phyloP scores from a whole-genome alignment of 2,888 invertebrate species.

The Phortica okadai region DNA sequence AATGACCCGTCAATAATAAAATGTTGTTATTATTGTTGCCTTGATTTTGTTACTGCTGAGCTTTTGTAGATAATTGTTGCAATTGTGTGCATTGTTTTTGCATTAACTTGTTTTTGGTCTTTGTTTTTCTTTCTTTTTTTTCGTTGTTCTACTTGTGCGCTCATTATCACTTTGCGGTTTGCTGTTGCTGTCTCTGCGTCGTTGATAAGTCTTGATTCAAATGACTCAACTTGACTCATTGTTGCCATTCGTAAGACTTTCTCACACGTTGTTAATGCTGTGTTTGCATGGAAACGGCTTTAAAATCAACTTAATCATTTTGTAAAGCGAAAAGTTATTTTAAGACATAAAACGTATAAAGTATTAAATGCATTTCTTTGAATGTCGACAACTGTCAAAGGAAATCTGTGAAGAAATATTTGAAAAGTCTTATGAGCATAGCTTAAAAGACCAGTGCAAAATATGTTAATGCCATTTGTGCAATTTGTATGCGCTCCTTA shows the following conservation, averaged over 20 bases:
- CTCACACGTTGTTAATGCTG: neutral
- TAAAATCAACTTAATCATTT: neutral
- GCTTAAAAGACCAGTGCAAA: no score
- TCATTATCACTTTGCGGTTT: slow-evolving; percentile 25
- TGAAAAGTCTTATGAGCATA: neutral
- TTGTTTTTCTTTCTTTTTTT: neutral
- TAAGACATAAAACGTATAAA: neutral
- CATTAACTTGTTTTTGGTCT: neutral
- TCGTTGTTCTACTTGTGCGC: neutral
- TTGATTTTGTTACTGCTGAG: neutral
- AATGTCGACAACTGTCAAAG: slow-evolving; percentile 20
- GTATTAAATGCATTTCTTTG: neutral
- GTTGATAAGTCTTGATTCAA: neutral
- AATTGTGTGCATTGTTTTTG: no score
- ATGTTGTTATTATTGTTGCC: neutral
- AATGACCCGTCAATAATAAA: neutral
- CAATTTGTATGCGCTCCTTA: slow-evolving; percentile 14
- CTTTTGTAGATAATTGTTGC: neutral
- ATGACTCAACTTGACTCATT: neutral
- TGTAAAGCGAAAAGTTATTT: neutral
- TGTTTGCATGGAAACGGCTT: neutral
- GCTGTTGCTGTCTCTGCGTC: slow-evolving; percentile 12
- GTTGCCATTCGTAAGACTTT: neutral
- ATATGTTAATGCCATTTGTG: slow-evolving; percentile 18
- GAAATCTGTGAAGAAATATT: slow-evolving; percentile 23